Conservation (phyloP, 2,113 vertebrate genomes). For the Planiliza haematocheilus region DNA sequence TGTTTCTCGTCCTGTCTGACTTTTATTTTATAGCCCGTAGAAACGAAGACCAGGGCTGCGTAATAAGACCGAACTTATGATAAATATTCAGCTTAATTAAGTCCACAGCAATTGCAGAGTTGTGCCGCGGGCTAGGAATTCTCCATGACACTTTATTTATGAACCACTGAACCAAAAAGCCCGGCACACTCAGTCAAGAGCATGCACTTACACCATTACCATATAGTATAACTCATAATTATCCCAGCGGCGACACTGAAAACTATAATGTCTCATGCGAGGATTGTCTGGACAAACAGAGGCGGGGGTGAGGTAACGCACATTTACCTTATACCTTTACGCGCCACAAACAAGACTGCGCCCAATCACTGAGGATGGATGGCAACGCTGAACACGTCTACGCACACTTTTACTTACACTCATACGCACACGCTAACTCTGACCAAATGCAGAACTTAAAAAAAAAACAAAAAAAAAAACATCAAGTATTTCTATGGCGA, state of each 20-base stretch:
- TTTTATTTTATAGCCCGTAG: no score
- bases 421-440: neutral
- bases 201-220: neutral
- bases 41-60: no score
- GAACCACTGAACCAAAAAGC: neutral
- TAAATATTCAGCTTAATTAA: no score
- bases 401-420: neutral
- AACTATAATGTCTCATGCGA: slow-evolving; percentile 38
- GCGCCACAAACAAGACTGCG: slow-evolving; percentile 9
- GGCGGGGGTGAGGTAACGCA: slow-evolving; percentile 27
- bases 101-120: no score
- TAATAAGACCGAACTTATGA: no score
- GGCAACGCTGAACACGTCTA: neutral
- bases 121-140: neutral
- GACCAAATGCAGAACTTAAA: neutral
- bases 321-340: neutral
- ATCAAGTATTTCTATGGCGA: slow-evolving; percentile 48
- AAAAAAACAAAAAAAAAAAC: slow-evolving; percentile 20
- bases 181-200: neutral
- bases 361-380: slow-evolving; percentile 23
- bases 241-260: slow-evolving; percentile 4
- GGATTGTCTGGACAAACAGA: slow-evolving; percentile 45
- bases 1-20: no score
- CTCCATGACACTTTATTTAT: neutral
- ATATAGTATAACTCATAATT: slow-evolving; percentile 36